These are phyloP conservation scores for Thalpophila matura DNA, from an alignment of 2,888 invertebrate species.

Conservation along the genomic window DNA sequence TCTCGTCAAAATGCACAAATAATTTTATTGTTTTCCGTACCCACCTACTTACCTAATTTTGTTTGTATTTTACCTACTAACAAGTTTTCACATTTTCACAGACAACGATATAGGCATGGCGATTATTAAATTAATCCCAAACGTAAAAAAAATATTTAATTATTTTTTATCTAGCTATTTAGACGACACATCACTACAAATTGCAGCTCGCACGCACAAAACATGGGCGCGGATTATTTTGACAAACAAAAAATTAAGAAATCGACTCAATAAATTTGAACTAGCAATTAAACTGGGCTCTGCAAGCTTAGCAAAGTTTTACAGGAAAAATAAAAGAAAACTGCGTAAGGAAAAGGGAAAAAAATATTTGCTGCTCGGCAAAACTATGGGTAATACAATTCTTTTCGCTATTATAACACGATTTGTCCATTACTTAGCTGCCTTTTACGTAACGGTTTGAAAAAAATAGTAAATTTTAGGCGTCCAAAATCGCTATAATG, in stretches of 20 bases:
- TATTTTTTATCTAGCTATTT: constrained; percentile 73
- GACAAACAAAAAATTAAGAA: constrained; percentile 72
- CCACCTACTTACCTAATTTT: too few relatives aligned
- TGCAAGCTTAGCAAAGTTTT: constrained; percentile 73
- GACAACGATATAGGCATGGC: too few relatives aligned
- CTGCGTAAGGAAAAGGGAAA: constrained; percentile 63
- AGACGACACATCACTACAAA: constrained; percentile 75
- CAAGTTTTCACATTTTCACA: too few relatives aligned
- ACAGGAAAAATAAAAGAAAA: constrained; percentile 71
- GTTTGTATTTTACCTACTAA: too few relatives aligned
- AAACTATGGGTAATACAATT: constrained; percentile 68
- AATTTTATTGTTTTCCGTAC: too few relatives aligned
- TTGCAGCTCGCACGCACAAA: constrained; percentile 69
- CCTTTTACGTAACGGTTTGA: constrained; percentile 6
- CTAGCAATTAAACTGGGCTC: constrained; percentile 77
- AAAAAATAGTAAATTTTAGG: neutral
- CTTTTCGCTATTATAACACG: constrained; percentile 20
- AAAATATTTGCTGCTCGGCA: constrained; percentile 72
- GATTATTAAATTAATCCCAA: too few relatives aligned
- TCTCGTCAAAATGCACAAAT: too few relatives aligned
- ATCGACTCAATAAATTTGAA: constrained; percentile 78
- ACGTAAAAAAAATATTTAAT: neutral
- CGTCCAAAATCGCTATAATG: neutral
- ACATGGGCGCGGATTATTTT: constrained; percentile 80
- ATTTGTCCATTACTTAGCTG: constrained; percentile 21